Evolutionary conservation across 2,797 vertebrate species (phyloP).

Genomic region (Numenius phaeopus): DNA sequence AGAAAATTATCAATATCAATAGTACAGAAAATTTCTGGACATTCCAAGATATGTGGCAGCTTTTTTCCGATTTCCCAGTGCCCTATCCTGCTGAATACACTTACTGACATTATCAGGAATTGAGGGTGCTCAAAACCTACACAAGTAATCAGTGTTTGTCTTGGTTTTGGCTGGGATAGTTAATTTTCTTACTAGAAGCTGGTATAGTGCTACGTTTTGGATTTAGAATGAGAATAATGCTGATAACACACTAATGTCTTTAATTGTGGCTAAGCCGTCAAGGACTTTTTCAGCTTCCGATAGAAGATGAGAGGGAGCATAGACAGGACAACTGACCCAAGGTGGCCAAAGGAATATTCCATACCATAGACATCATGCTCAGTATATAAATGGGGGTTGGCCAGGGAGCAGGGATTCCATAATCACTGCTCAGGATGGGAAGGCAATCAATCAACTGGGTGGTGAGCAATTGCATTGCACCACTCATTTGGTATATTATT

Average conservation of each 20-base stretch:
- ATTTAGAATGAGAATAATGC: not conserved
- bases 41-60: not conserved
- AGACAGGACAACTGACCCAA: not conserved
- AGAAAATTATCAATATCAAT: not conserved
- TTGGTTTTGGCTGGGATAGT: not conserved
- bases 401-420: not conserved
- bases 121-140: not conserved
- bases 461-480: not conserved
- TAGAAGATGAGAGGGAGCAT: not conserved
- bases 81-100: not conserved
- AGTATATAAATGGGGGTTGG: not conserved
- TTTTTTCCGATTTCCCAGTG: not conserved
- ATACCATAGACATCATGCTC: not conserved
- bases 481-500: not conserved
- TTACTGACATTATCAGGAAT: not conserved
- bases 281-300: not conserved
- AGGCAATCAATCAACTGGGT: not conserved
- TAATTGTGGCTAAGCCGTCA: not conserved
- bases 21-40: not conserved
- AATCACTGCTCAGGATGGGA: not conserved
- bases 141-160: not conserved
- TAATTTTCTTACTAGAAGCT: not conserved
- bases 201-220: not conserved
- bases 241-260: not conserved
- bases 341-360: not conserved